These are phyloP conservation scores for Dolichotis patagonum DNA, from an alignment of 2,113 vertebrate species.

Conservation along the genomic window DNA sequence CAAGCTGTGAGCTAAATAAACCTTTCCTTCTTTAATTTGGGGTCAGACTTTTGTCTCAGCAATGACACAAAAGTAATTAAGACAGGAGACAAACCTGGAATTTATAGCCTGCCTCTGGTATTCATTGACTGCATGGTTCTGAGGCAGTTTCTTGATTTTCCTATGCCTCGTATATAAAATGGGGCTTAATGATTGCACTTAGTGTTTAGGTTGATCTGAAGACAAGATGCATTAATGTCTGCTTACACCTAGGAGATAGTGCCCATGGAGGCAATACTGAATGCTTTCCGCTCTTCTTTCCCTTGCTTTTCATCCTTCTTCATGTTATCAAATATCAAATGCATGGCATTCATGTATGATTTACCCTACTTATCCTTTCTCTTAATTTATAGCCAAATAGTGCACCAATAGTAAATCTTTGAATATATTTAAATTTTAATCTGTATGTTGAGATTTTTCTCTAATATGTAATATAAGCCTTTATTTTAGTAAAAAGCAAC, in stretches of 20 bases:
- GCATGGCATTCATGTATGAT: neutral
- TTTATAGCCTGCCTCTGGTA: neutral
- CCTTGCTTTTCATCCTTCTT: neutral
- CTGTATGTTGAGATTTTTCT: neutral
- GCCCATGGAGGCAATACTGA: neutral
- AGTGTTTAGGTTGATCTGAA: neutral
- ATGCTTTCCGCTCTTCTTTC: neutral
- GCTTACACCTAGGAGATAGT: neutral
- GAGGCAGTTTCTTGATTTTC: neutral
- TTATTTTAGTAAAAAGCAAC: neutral
- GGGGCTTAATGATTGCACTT: neutral
- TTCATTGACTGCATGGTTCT: neutral
- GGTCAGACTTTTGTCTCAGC: neutral
- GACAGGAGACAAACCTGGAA: neutral
- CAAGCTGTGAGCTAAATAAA: neutral
- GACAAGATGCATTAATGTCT: neutral
- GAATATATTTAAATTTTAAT: neutral
- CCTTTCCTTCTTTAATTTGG: neutral
- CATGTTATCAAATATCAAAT: neutral
- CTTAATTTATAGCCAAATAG: neutral
- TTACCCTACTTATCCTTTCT: slow-evolving; percentile 6
- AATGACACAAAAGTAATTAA: neutral
- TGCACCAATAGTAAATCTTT: neutral
- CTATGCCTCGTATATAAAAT: neutral
- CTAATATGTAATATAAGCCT: neutral